These are phyloP conservation scores for Mylabris phalerata DNA, from an alignment of 1,140 invertebrate species.

Conservation along the genomic window DNA sequence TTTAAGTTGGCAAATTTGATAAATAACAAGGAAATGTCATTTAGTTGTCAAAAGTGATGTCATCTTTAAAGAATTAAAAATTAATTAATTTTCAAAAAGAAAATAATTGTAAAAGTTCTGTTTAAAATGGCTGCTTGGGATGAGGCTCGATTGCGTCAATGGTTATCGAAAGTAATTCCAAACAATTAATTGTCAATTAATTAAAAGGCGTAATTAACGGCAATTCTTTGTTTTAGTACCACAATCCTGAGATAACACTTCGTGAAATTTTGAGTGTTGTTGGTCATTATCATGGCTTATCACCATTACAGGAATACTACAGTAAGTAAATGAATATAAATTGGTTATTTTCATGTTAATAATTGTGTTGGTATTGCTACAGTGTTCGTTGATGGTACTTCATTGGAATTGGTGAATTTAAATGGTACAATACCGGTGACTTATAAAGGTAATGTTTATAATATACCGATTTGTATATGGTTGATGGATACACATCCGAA, in stretches of 20 bases:
- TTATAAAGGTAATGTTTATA: conserved; percentile 86
- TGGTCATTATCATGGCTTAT: conserved; percentile 64
- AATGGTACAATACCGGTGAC: conserved; percentile 88
- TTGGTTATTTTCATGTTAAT: conserved; percentile 35
- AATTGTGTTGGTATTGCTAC: conserved; percentile 37
- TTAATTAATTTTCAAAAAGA: too few relatives aligned
- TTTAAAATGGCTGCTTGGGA: too few relatives aligned
- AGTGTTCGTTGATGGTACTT: conserved; percentile 87
- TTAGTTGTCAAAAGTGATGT: too few relatives aligned
- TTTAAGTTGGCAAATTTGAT: too few relatives aligned
- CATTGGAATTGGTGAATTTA: conserved; percentile 76
- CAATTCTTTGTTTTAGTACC: conserved; percentile 48
- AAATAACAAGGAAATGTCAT: too few relatives aligned
- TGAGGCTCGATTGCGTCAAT: neutral
- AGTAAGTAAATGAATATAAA: conserved; percentile 46
- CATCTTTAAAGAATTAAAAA: too few relatives aligned
- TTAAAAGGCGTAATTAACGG: neutral
- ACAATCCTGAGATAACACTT: conserved; percentile 66
- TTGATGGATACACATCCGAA: conserved; percentile 94
- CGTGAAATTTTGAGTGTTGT: conserved; percentile 67
- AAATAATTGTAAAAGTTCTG: too few relatives aligned
- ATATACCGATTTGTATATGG: conserved; percentile 97
- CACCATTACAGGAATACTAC: conserved; percentile 56
- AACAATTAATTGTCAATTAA: neutral
- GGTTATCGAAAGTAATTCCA: conserved; percentile 9